Evolutionary conservation across 2,113 vertebrate species (phyloP).

Genomic region (Apistogramma diplotaenia): DNA sequence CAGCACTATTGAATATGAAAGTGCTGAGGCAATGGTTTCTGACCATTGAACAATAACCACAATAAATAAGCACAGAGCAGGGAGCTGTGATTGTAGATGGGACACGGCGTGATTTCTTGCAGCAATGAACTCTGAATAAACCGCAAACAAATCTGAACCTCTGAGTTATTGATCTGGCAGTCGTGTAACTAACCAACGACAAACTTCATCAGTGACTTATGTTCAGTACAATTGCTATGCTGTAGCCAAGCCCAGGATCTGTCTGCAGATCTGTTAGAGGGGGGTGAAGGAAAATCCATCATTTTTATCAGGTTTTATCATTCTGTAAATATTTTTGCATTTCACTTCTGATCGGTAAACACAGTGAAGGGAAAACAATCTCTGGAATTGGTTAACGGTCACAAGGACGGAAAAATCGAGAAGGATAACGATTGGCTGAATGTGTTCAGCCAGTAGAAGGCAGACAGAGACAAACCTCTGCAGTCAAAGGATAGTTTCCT

Average conservation of each 20-base stretch:
- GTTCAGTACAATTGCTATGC: background rate
- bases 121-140: background rate
- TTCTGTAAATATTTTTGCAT: conserved; percentile 22
- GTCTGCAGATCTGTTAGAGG: background rate
- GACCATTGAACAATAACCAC: conserved; percentile 11
- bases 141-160: background rate
- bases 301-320: conserved; percentile 2
- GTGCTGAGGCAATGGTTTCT: conserved; percentile 14
- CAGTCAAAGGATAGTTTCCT: fast-evolving
- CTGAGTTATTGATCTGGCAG: background rate
- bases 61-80: background rate
- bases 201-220: conserved; percentile 13
- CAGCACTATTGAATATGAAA: conserved; percentile 14
- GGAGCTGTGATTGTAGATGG: background rate
- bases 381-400: background rate
- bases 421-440: conserved; percentile 19
- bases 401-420: background rate
- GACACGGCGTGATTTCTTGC: background rate
- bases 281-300: background rate
- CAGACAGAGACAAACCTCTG: background rate
- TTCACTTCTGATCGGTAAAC: conserved; percentile 24
- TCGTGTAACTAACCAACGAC: background rate
- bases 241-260: background rate
- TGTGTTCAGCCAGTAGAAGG: background rate
- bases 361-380: conserved; percentile 12